Evolutionary conservation across 2,113 vertebrate species (phyloP), one percentile per base, ranked within the genome.

Genomic region (Nothobranchius kuhntae): DNA sequence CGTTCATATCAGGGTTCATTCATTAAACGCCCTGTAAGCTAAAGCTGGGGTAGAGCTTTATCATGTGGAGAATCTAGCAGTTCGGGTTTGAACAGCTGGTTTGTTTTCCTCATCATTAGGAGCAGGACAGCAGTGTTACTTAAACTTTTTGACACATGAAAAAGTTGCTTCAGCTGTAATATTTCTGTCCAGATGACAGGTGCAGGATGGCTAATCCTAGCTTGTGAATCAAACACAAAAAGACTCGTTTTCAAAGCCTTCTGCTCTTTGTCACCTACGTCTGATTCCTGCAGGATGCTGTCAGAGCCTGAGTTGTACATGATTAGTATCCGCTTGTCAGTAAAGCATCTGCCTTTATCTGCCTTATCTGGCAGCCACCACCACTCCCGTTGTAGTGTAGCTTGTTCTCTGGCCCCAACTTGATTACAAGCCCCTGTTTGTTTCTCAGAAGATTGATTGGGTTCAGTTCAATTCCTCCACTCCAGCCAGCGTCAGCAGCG

Each of bases 401-500:
- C 81, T 75, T 69, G 73, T 65, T 74, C 53, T 53, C 77, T 77
- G 68, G 40, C 76, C 55, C 30, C 40, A 47, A 64, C 80, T 71
- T 72, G 66, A 88, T 81, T 80, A 86, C 65, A 61, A 55, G 53
- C 35, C 44, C 68, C 45, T 13, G 50, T 65, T 86, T 88, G 68
- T 86, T 80, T 82, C 76, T 54, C 38, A 63, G 53, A 57, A 86
- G 77, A 86, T 85, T 83, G 74, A 89, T 85, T 82, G 74, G 71
- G 64, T 21, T 21, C 65, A 53, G 44, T 66, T 59, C 26, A 21
- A 21, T 21, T 21, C 21, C 21, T 21, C 21, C 21, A 21, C 21
- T 21, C 21, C 21, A 21, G 21, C 21, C 21, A 21, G 21, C 21
- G 21, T 21, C 21, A 21, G 21, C 21, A 21, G 21, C 21, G 21